Conservation (phyloP, 2,888 invertebrate species). For the Allygus modestus region DNA sequence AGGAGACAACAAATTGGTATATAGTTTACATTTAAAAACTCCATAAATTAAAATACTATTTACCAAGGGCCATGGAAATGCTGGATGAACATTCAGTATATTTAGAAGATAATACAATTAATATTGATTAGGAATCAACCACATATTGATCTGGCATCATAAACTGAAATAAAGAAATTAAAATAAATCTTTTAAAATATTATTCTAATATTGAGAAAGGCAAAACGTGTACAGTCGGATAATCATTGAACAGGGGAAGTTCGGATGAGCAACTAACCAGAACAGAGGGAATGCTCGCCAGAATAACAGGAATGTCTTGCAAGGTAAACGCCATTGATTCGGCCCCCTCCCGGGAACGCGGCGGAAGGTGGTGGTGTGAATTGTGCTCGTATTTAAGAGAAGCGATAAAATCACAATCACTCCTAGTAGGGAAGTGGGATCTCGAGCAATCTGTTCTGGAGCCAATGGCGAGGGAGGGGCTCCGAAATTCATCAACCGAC, state of each 20-base stretch:
- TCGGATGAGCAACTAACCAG: conserved; percentile 41
- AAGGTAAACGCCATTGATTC: conserved; percentile 59
- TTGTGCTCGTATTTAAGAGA: conserved; percentile 61
- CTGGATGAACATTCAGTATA: too few species aligned
- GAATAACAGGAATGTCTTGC: conserved; percentile 42
- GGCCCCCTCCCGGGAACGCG: not conserved
- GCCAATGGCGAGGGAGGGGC: conserved; percentile 26
- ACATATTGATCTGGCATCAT: too few species aligned
- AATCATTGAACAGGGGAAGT: not conserved
- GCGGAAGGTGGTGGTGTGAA: conserved; percentile 43
- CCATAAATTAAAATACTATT: too few species aligned
- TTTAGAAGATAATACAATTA: too few species aligned
- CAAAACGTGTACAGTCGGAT: too few species aligned
- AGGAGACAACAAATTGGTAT: too few species aligned
- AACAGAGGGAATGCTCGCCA: conserved; percentile 24
- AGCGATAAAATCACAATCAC: conserved; percentile 62
- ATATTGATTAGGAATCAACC: too few species aligned
- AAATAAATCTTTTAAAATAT: too few species aligned
- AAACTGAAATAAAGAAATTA: too few species aligned
- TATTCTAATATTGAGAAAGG: too few species aligned
- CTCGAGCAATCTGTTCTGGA: conserved; percentile 16
- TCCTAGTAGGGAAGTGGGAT: conserved; percentile 48
- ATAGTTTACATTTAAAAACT: too few species aligned
- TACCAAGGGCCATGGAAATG: too few species aligned
- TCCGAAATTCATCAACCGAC: conserved; percentile 34